These are phyloP conservation scores for Xenus cinereus DNA, from an alignment of 2,113 vertebrate species.

Conservation along the genomic window DNA sequence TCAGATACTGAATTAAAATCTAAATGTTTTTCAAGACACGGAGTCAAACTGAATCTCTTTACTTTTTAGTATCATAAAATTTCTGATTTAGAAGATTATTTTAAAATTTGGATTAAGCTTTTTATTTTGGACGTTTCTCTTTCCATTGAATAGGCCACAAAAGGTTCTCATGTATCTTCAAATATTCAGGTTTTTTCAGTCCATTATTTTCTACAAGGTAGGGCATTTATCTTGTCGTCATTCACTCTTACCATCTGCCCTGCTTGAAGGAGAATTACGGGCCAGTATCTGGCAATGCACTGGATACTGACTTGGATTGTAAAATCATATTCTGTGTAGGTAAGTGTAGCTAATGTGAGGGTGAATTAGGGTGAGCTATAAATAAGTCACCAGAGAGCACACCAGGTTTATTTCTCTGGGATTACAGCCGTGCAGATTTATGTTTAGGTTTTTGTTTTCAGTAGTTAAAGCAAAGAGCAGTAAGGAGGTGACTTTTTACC, in stretches of 20 bases:
- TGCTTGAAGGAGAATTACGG: not conserved
- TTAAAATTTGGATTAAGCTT: not conserved
- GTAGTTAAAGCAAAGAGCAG: not conserved
- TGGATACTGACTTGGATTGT: not conserved
- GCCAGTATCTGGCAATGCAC: not conserved
- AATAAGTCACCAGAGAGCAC: not conserved
- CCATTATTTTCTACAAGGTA: not conserved
- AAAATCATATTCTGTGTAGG: not conserved
- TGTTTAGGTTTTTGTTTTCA: not conserved
- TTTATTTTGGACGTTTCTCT: not conserved
- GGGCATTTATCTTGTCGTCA: not conserved
- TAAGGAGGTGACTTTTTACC: not conserved
- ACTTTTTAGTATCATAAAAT: not conserved
- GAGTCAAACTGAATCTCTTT: not conserved
- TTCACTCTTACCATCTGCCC: not conserved
- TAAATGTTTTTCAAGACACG: not conserved
- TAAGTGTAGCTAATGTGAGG: not conserved
- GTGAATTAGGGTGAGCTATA: not conserved
- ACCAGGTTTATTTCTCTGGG: not conserved
- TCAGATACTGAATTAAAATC: not conserved
- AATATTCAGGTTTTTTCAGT: not conserved
- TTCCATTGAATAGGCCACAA: not conserved
- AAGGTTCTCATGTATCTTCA: not conserved
- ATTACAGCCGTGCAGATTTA: not conserved
- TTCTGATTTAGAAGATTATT: not conserved